Conservation (phyloP, 2,888 invertebrate species). For the Willowsia nigromaculata region DNA sequence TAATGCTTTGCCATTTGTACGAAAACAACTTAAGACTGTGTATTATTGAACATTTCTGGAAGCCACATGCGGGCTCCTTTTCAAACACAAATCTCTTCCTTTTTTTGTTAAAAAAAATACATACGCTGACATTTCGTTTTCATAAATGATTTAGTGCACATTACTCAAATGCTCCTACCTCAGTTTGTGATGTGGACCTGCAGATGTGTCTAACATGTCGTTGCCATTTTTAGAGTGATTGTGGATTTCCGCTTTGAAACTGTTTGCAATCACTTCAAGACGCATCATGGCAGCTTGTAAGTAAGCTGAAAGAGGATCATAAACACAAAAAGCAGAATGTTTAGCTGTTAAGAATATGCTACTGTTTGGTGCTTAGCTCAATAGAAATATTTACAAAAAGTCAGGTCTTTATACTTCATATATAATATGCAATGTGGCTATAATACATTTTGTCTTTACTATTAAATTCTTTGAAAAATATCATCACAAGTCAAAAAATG, state of each 20-base stretch:
- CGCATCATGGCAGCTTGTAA: slow-evolving; percentile 78
- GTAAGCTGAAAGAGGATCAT: slow-evolving; percentile 69
- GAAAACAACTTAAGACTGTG: slow-evolving; percentile 20
- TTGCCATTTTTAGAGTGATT: slow-evolving; percentile 74
- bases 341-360: neutral
- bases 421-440: neutral
- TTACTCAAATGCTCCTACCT: slow-evolving; percentile 45
- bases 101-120: slow-evolving; percentile 19
- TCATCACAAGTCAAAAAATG: slow-evolving; percentile 48
- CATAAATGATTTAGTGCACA: neutral
- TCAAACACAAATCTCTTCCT: neutral
- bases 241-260: slow-evolving; percentile 77
- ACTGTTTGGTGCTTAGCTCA: neutral
- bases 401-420: neutral
- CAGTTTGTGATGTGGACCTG: slow-evolving; percentile 66
- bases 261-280: slow-evolving; percentile 78
- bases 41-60: neutral
- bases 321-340: neutral
- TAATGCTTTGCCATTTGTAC: no score
- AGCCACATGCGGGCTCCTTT: neutral
- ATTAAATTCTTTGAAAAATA: slow-evolving; percentile 46
- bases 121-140: slow-evolving; percentile 11
- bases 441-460: neutral
- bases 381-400: neutral
- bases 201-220: slow-evolving; percentile 62